These are phyloP conservation scores for Drosophila seguyi DNA, from an alignment of 1,140 invertebrate species.

Conservation along the genomic window DNA sequence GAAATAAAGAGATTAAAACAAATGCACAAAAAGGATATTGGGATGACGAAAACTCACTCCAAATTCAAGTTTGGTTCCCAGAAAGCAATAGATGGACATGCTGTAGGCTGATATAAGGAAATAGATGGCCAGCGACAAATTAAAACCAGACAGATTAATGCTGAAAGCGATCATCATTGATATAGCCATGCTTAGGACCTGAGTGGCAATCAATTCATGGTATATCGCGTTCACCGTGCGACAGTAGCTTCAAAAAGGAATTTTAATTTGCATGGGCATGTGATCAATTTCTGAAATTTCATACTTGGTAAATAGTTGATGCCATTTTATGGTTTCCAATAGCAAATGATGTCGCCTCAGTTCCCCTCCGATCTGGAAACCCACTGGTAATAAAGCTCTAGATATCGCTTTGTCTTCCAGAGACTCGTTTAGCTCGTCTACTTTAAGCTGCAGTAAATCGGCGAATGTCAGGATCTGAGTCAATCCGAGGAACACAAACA, in stretches of 20 bases:
- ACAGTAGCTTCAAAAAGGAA: constrained; percentile 39
- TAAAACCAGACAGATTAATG: constrained; percentile 47
- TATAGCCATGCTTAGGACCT: constrained; percentile 54
- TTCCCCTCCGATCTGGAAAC: neutral
- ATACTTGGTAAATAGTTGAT: constrained; percentile 63
- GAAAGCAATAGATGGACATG: constrained; percentile 63
- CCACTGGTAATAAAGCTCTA: constrained; percentile 1
- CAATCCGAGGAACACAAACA: constrained; percentile 46
- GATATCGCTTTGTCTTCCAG: constrained; percentile 24
- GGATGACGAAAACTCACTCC: constrained; percentile 24
- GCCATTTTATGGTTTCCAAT: constrained; percentile 64
- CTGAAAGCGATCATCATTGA: constrained; percentile 51
- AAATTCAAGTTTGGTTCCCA: constrained; percentile 67
- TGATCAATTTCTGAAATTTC: neutral
- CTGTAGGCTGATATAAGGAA: constrained; percentile 58
- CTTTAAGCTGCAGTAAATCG: constrained; percentile 53
- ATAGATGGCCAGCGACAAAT: constrained; percentile 48
- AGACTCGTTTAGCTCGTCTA: constrained; percentile 22
- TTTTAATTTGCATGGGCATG: neutral
- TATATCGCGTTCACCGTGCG: constrained; percentile 44
- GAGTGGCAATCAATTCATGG: constrained; percentile 53
- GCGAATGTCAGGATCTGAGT: constrained; percentile 57
- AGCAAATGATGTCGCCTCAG: constrained; percentile 10
- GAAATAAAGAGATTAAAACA: neutral
- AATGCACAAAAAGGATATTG: neutral